Evolutionary conservation across 2,113 vertebrate genomes (phyloP), one percentile per base, ranked within the genome.

Genomic region (Desmodus rotundus): DNA sequence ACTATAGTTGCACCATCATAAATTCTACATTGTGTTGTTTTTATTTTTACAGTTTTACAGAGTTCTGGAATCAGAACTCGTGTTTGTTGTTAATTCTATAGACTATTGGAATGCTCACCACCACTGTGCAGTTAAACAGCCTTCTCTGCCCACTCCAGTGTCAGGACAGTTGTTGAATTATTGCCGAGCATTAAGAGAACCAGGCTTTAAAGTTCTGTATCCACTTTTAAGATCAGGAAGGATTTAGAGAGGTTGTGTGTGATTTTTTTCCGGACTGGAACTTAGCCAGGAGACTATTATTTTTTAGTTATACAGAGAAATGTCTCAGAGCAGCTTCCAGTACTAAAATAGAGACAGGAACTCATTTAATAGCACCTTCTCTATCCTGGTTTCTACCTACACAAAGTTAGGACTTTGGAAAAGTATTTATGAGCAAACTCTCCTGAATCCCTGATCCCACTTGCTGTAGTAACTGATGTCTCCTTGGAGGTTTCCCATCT

Each of bases 401-500:
- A 87, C 7, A 45, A 93, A 89, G 92, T 78, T 95, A 58, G 43
- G 67, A 89, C 86, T 95, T 94, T 26, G 70, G 74, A 73, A 96
- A 96, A 93, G 89, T 95, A 93, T 89, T 89, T 95, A 92, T 54
- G 58, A 89, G 96, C 70, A 80, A 97, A 74, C 47, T 91, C 72
- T 89, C 83, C 56, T 87, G 89, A 97, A 94, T 94, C 92, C 84
- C 83, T 89, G 94, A 94, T 89, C 63, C 74, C 47, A 89, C 83
- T 94, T 95, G 56, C 50, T 89, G 83, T 56, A 58, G 43, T 45
- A 96, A 94, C 36, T 87, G 78, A 89, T 95, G 95, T 89, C 83
- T 61, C 96, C 92, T 97, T 94, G 36, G 97, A 97, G 89, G 74
- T 61, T 96, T 97, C 87, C 83, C 87, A 94, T 96, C 92, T 65